phyloP scores from a whole-genome alignment of 2,113 vertebrate species.

The Podocnemis expansa region DNA sequence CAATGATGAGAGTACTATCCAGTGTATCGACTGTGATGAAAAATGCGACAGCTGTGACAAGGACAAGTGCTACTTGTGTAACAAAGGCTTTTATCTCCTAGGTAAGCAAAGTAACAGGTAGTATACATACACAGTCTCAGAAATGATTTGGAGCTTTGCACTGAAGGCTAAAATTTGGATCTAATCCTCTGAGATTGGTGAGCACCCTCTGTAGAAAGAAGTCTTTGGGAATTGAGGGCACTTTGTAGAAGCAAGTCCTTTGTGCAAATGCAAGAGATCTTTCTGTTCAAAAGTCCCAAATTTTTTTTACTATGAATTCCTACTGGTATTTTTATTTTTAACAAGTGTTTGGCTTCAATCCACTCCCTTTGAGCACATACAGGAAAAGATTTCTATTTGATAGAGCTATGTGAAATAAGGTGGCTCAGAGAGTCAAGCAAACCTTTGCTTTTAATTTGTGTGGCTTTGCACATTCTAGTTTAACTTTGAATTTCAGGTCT shows the following conservation, averaged over 20 bases:
- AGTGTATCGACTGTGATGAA: constrained; percentile 79
- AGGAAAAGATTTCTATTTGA: neutral
- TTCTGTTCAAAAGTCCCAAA: neutral
- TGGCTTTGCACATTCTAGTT: neutral
- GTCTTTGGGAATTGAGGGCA: neutral
- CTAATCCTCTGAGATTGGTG: neutral
- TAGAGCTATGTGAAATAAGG: neutral
- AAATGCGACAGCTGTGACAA: constrained; percentile 84
- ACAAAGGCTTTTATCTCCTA: constrained; percentile 82
- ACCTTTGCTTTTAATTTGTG: neutral
- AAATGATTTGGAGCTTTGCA: neutral
- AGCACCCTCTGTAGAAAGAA: neutral
- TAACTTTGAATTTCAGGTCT: neutral
- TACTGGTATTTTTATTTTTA: neutral
- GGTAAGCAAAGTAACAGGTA: constrained; percentile 71
- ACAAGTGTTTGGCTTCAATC: neutral
- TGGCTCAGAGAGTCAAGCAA: neutral
- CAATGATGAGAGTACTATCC: constrained; percentile 47
- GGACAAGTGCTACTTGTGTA: constrained; percentile 83
- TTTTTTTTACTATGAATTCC: neutral
- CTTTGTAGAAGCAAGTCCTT: neutral
- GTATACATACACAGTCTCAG: neutral
- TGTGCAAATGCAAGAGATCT: accelerated
- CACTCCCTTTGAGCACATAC: neutral
- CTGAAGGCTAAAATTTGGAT: neutral